Base-by-base conservation (phyloP, 2,113 vertebrate genomes). In the Origma solitaria region DNA sequence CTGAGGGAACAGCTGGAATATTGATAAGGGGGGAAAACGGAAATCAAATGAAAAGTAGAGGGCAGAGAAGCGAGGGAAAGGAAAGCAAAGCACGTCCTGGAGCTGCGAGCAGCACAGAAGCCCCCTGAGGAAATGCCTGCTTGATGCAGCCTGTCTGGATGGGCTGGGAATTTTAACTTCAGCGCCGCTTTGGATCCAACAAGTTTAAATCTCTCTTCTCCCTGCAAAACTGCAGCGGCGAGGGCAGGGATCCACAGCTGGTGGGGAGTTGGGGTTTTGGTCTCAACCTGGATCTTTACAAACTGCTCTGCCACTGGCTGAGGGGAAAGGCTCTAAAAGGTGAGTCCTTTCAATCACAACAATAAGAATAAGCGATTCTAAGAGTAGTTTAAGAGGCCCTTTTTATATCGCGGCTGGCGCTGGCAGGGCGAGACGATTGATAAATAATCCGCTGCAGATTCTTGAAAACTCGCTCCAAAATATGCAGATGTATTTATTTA, bases 1-100 rank as follows among this genome's bases (percentile, higher is more conserved):
- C 88, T 62, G 91, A 94, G 78, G 49, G 82, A 95, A 83, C 58
- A 90, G 90, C 94, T 94, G 96, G 96, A 97, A 97, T 98, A 98
- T 97, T 97, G 98, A 98, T 98, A 97, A 98, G 90, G 84, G 53
- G 57, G 37, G 28, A 73, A 96, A 97, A 91, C 92, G 96, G 97
- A 98, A 98, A 97, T 97, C 96, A 96, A 97, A 95, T 95, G 96
- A 96, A 83, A 97, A 95, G 94, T 95, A 70, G 96, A 95, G 91
- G 80, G 72, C 82, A 94, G 33, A n/a, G 38, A 79, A 64, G 93
- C 86, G 77, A 68, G 80, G 85, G 56, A 62, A 83, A 80, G 65
- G 44, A 88, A 94, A 86, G 79, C 77, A 90, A 94, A 87, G 76
- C 84, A 86, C 79, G 28, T 79, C 54, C 70, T 15, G 82, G 77